Percentiles rank a stretch among this genome's conserved stretches.
These are phyloP conservation scores for Stratiomys singularior DNA, from an alignment of 2,888 invertebrate species.

Conservation along the genomic window DNA sequence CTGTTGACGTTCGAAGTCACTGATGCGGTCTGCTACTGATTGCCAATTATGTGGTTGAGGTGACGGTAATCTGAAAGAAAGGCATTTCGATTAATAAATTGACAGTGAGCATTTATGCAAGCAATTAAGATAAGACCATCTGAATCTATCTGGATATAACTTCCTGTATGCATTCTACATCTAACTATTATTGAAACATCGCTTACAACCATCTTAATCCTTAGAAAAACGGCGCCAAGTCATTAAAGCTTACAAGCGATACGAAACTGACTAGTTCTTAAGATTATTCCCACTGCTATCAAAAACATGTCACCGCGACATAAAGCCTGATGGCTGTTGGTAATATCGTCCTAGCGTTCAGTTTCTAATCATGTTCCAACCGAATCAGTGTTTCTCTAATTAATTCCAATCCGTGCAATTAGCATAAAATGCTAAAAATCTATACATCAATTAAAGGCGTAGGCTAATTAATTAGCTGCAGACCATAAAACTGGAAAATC, in stretches of 20 bases:
- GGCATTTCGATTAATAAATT: too few species aligned
- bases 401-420: conserved; percentile 45
- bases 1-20: conserved; percentile 70
- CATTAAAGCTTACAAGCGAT: too few species aligned
- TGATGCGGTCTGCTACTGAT: conserved; percentile 74
- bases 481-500: conserved; percentile 6
- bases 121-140: too few species aligned
- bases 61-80: conserved; percentile 46
- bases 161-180: too few species aligned
- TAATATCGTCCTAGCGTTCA: too few species aligned
- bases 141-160: too few species aligned
- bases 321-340: not conserved
- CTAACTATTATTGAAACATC: too few species aligned
- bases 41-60: conserved; percentile 65
- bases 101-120: too few species aligned
- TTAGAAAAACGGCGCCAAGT: too few species aligned
- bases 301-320: not conserved
- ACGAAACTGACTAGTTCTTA: too few species aligned
- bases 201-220: too few species aligned
- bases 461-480: conserved; percentile 48
- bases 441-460: conserved; percentile 49
- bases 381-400: conserved; percentile 10
- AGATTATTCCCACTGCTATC: not conserved
- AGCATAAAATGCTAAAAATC: conserved; percentile 48
- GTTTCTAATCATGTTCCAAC: too few species aligned